phyloP scores from a whole-genome alignment of 2,888 invertebrate genomes.

The Mythimna impura region DNA sequence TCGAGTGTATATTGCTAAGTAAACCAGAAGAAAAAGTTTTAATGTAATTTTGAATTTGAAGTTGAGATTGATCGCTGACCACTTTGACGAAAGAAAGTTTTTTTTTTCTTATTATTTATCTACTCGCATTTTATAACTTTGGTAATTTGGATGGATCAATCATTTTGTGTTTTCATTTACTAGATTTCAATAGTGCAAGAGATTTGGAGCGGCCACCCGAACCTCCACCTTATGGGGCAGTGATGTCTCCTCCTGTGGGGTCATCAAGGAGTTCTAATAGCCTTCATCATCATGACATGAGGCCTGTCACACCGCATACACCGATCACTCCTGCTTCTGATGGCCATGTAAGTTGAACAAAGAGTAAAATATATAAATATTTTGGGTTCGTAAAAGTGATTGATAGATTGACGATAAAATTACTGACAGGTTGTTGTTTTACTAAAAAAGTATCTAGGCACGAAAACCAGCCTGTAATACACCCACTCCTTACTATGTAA shows the following conservation, averaged over 20 bases:
- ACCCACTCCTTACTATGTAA: background rate
- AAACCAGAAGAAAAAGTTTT: conserved; percentile 42
- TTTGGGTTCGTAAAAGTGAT: background rate
- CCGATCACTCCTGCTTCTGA: conserved; percentile 85
- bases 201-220: conserved; percentile 84
- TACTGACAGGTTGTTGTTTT: background rate
- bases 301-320: conserved; percentile 81
- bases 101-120: background rate
- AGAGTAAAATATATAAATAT: background rate
- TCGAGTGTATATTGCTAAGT: background rate
- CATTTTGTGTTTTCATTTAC: conserved; percentile 20
- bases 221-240: conserved; percentile 84
- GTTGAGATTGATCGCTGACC: conserved; percentile 44
- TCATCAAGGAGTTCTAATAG: conserved; percentile 83
- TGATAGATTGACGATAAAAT: background rate
- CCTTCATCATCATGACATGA: conserved; percentile 81
- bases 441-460: background rate
- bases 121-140: conserved; percentile 22
- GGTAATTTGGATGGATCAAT: conserved; percentile 32
- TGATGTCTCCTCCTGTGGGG: conserved; percentile 82
- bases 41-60: conserved; percentile 47
- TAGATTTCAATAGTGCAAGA: conserved; percentile 83
- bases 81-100: conserved; percentile 4
- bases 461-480: background rate
- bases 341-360: conserved; percentile 78